Base-by-base conservation (phyloP, 2,888 invertebrate genomes). In the Oegoconia quadripuncta region DNA sequence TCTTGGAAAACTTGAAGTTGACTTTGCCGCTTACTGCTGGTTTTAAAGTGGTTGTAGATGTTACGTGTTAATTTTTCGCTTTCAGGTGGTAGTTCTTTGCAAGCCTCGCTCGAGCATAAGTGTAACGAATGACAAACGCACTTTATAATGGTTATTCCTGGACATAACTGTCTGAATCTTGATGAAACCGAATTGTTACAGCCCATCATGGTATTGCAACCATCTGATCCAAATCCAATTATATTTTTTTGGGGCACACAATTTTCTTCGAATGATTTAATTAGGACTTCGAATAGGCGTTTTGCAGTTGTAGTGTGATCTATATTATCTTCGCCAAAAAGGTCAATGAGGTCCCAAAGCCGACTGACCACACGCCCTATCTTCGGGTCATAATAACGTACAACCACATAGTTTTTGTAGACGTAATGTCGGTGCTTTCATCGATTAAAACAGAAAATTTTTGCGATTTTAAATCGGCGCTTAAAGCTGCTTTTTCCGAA, bases 71-170 rank as follows among this genome's bases (percentile, higher is more conserved):
- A 44, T 28, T 57, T 50, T 52, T 68, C 64, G 37, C 52, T 52
- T 11, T 41, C 26, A 16, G 48, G 16, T 4, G 64, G 65, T 5
- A 66, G 35, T 25, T 35, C 25, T 42, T 67, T 59, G 35, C 60
- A 64, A 3, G 60, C 63, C 32, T 58, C 50, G 38, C 54, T 59
- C 14, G 60, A 59, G 34, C 64, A 66, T 9, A 69, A 36, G 42
- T 64, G 61, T 32, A 58, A 17, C 0, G 61, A 63, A 42, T 70
- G 66, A 27, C 64, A 67, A 13, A 63, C 34, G 26, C 62, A 71
- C 46, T 63, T 62, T 0, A 35, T 5, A 6, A 36, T 26, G 4
- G 9, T 1, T 13, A 36, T 36, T 8, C 36, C 36, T n/a, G 36
- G 36, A n/a, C 31, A 31, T 3, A n/a, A n/a, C 9, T 31, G 18